Evolutionary conservation across 2,888 invertebrate genomes (phyloP).

Genomic region (Enoplolaimus lenunculus): DNA sequence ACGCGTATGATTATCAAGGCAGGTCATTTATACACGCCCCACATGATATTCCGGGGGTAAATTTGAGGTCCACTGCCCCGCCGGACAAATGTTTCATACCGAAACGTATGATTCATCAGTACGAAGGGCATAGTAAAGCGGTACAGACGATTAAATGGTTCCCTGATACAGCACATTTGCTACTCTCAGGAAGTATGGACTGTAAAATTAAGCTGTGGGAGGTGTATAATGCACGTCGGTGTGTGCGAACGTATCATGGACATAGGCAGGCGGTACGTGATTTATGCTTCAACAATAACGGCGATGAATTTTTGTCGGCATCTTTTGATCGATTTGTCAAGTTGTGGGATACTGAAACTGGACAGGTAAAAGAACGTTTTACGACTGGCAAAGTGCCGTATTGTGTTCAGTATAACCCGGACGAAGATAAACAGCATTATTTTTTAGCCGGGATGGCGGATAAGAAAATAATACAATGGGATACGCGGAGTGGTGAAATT

Average conservation of each 20-base stretch:
- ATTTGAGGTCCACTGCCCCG: constrained; percentile 66
- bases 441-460: constrained; percentile 97
- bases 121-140: constrained; percentile 92
- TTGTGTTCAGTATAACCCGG: constrained; percentile 94
- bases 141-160: constrained; percentile 87
- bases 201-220: constrained; percentile 95
- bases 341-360: constrained; percentile 93
- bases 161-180: constrained; percentile 78
- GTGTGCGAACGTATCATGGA: constrained; percentile 82
- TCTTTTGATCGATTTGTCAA: constrained; percentile 90
- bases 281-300: constrained; percentile 82
- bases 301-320: constrained; percentile 80
- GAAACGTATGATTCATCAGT: constrained; percentile 84
- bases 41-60: constrained; percentile 76
- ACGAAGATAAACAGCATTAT: constrained; percentile 84
- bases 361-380: constrained; percentile 51
- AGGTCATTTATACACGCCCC: constrained; percentile 83
- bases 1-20: constrained; percentile 87
- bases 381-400: constrained; percentile 92
- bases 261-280: constrained; percentile 93
- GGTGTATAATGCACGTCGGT: constrained; percentile 82
- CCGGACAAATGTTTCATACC: constrained; percentile 91
- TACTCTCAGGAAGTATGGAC: constrained; percentile 92
- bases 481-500: constrained; percentile 78
- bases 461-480: constrained; percentile 99